These are phyloP conservation scores for Griposia aprilina DNA, from an alignment of 2,888 invertebrate genomes.

Conservation along the genomic window DNA sequence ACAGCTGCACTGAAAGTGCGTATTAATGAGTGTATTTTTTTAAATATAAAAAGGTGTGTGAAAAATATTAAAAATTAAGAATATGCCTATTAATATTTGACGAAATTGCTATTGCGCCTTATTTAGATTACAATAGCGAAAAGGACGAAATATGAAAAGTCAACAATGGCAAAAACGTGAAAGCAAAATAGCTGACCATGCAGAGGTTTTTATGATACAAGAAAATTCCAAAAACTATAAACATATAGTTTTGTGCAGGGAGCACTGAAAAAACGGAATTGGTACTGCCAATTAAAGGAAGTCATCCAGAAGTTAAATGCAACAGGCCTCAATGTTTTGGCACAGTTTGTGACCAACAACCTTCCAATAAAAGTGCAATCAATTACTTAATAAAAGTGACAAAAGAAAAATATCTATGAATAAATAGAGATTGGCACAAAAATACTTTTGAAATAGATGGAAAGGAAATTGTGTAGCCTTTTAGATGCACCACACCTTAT, in stretches of 20 bases:
- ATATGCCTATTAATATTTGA: background rate
- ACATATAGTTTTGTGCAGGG: slow-evolving; percentile 8
- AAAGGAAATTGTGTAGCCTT: slow-evolving; percentile 7
- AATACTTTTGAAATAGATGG: slow-evolving; percentile 8
- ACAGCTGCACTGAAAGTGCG: no score
- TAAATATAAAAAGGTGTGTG: no score
- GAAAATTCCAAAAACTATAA: slow-evolving; percentile 1
- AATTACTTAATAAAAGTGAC: slow-evolving; percentile 8
- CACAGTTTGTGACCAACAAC: slow-evolving; percentile 2
- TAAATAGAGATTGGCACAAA: background rate
- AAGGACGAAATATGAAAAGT: no score
- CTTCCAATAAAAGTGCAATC: background rate
- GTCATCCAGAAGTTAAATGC: background rate
- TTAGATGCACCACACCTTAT: background rate
- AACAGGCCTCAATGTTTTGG: slow-evolving; percentile 3
- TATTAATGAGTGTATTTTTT: no score
- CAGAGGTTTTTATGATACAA: slow-evolving; percentile 1
- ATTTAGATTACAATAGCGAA: background rate
- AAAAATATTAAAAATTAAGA: background rate
- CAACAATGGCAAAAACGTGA: background rate
- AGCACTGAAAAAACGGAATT: slow-evolving; percentile 9
- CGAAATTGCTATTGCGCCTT: slow-evolving; percentile 3
- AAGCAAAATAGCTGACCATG: slow-evolving; percentile 1
- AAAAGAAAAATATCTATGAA: background rate
- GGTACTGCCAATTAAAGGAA: background rate